Evolutionary conservation across 2,797 vertebrate species (phyloP).

Genomic region (Alfaro cultratus): DNA sequence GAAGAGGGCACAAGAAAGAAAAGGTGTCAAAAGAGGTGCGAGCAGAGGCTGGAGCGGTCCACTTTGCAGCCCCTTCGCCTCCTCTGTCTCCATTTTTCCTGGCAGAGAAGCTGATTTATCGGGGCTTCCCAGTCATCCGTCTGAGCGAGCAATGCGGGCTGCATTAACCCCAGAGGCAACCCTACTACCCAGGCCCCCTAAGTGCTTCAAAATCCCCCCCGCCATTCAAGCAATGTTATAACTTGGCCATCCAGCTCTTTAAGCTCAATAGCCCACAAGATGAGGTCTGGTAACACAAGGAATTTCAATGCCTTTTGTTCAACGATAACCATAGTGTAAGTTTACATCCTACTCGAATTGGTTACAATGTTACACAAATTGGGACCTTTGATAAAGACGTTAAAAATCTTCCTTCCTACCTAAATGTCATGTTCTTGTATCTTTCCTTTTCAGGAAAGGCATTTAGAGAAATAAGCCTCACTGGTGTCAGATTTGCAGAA

Average conservation of each 20-base stretch:
- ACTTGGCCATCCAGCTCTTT: slow-evolving; percentile 73
- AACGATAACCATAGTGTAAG: slow-evolving; percentile 40
- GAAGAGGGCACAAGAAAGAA: slow-evolving; percentile 56
- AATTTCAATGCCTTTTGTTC: slow-evolving; percentile 56
- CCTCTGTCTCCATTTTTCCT: slow-evolving; percentile 68
- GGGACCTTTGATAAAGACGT: not conserved
- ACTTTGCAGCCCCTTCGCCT: slow-evolving; percentile 56
- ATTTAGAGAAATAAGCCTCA: not conserved
- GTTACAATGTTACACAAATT: not conserved
- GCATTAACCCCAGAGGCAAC: slow-evolving; percentile 82
- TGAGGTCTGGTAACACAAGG: slow-evolving; percentile 51
- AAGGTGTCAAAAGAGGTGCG: slow-evolving; percentile 60
- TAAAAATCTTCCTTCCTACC: not conserved
- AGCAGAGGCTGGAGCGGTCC: slow-evolving; percentile 69
- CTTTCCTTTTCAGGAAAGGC: not conserved
- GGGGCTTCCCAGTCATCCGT: slow-evolving; percentile 77
- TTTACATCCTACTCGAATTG: not conserved
- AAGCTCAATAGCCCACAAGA: slow-evolving; percentile 62
- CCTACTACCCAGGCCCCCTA: slow-evolving; percentile 71
- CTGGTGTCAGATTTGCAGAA: not conserved
- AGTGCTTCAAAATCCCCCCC: slow-evolving; percentile 79
- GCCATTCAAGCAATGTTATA: slow-evolving; percentile 70
- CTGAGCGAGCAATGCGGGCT: slow-evolving; percentile 70
- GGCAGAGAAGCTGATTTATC: slow-evolving; percentile 79
- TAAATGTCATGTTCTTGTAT: not conserved